A percentile compares a stretch with the other conserved stretches of the same genome.
Conservation (phyloP, 2,797 vertebrate species). For the Tiaroga cobitis region DNA sequence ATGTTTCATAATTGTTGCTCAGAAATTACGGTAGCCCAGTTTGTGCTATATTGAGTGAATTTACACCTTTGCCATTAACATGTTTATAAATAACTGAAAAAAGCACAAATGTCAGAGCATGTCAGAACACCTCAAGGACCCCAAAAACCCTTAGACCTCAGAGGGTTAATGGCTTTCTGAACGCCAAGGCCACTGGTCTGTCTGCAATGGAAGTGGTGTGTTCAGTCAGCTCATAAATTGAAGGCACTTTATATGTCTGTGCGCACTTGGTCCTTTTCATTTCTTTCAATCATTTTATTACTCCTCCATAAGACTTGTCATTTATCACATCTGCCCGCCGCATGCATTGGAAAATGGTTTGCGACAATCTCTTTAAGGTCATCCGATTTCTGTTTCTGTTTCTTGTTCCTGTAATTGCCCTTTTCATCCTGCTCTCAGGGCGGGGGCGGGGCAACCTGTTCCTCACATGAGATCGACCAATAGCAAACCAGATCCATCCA, state of each 20-base stretch:
- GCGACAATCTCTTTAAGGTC: constrained; percentile 11
- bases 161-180: constrained; percentile 41
- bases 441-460: neutral
- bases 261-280: constrained; percentile 46
- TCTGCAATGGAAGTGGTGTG: constrained; percentile 30
- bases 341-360: constrained; percentile 7
- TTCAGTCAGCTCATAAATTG: constrained; percentile 42
- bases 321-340: constrained; percentile 39
- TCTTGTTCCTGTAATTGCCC: neutral
- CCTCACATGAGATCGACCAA: neutral
- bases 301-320: constrained; percentile 52
- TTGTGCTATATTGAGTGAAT: too few relatives aligned
- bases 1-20: too few relatives aligned
- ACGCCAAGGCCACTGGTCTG: constrained; percentile 23
- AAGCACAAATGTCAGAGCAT: too few relatives aligned
- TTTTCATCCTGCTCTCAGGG: neutral
- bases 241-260: constrained; percentile 57
- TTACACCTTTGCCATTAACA: too few relatives aligned
- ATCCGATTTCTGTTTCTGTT: constrained; percentile 15
- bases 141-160: too few relatives aligned
- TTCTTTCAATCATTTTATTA: constrained; percentile 58
- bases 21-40: too few relatives aligned
- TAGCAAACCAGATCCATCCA: neutral
- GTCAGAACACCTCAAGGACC: too few relatives aligned
- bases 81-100: too few relatives aligned